Evolutionary conservation across 2,888 invertebrate species (phyloP), one percentile per base, ranked within the genome.

Genomic region (Ophion costatus): DNA sequence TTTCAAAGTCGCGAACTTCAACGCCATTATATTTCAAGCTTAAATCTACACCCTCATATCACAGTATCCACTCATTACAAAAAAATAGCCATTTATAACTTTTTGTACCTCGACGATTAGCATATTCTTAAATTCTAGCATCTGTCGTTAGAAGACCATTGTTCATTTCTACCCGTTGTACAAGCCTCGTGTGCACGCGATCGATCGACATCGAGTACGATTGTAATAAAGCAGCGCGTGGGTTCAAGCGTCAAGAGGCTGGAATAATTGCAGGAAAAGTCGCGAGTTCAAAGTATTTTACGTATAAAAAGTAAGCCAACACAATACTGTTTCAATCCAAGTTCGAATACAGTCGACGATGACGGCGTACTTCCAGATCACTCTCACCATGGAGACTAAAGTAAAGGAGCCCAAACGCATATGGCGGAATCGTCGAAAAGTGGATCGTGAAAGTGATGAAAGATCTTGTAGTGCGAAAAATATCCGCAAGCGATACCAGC

Each of bases 1-100:
- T 17, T 51, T 5, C 17, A 51, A 14, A 51, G 17, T 17, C 14
- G 14, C 14, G 3, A 51, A 17, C 14, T 17, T 14, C 4, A 51
- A 51, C 51, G 51, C 17, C 17, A 51, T 51, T 14, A 14, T 51
- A 51, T 17, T 17, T 51, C 17, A 17, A 51, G 17, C 24, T 57
- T 70, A 51, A 63, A n/a, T 51, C 56, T 74, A 70, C 29, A 57
- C 71, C 45, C 56, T 29, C 74, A 78, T 84, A 84, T 84, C 84
- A 84, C 84, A 84, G 80, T 64, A 70, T 66, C 73, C 56, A 63
- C 45, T 61, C 63, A 42, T 64, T n/a, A n/a, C n/a, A 61, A 51
- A 69, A 74, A 57, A 56, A n/a, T 57, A 33, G 63, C 57, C 11
- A 42, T 51, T 45, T 17, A 24, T 45, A 45, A 10, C 22, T 69